These are phyloP conservation scores for Axea sp. DNA, from an alignment of 2,888 invertebrate species.

Conservation along the genomic window DNA sequence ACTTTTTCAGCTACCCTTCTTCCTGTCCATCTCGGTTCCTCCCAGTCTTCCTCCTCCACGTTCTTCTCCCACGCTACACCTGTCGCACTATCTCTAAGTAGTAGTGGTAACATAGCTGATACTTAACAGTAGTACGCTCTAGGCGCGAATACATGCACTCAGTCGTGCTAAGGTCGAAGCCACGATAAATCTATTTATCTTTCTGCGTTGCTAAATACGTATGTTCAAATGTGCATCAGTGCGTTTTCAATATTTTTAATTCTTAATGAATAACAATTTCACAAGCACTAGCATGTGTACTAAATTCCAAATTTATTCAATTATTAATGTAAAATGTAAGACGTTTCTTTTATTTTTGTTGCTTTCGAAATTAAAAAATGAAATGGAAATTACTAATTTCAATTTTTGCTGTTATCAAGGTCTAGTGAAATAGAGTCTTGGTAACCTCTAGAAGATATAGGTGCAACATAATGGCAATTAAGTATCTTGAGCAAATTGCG, in stretches of 20 bases:
- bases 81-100: slow-evolving; percentile 66
- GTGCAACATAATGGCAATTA: slow-evolving; percentile 71
- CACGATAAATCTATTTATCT: slow-evolving; percentile 74
- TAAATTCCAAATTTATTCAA: no score
- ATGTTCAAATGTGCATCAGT: slow-evolving; percentile 14
- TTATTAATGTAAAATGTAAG: no score
- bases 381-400: no score
- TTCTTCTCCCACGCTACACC: slow-evolving; percentile 77
- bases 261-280: slow-evolving; percentile 5
- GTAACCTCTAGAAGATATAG: slow-evolving; percentile 40
- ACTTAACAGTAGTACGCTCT: slow-evolving; percentile 60
- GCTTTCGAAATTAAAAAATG: no score
- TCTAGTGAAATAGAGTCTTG: no score
- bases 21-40: slow-evolving; percentile 58
- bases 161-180: slow-evolving; percentile 65
- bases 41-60: slow-evolving; percentile 64
- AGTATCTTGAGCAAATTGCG: slow-evolving; percentile 68
- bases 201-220: slow-evolving; percentile 54
- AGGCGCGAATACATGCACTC: slow-evolving; percentile 67
- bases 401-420: no score
- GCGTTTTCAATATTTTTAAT: slow-evolving; percentile 4
- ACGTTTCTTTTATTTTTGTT: no score
- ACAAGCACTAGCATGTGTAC: no score
- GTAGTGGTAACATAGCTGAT: slow-evolving; percentile 42
- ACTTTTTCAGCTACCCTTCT: slow-evolving; percentile 48